Base-by-base conservation (phyloP, 2,113 vertebrate genomes). In the Probosciger aterrimus region DNA sequence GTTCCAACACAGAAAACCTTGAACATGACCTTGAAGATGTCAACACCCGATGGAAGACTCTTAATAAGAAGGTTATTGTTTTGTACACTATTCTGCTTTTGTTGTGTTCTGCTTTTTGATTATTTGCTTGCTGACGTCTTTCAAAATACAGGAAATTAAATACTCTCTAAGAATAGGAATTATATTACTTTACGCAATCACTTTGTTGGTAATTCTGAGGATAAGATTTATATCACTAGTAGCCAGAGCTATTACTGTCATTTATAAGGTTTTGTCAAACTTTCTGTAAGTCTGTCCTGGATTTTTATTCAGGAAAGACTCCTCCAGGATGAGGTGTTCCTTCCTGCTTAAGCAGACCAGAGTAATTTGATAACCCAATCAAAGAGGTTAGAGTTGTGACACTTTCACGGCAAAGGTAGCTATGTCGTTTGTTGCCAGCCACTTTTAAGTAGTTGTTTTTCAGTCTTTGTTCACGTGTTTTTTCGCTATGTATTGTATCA, bases 11-110 rank as follows among this genome's bases (percentile, higher is more conserved):
- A 33, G 98, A 98, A 95, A 97, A 96, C 65, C 98, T 99, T 44
- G 99, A 99, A 82, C 98, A 92, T 2, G 99, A 99, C 96, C 96
- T 99, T 86, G 99, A 99, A 12, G 98, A 98, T 35, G 97, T 98
- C 94, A 99, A 98, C 86, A 92, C 97, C 7, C 98, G 98, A 57
- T 99, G 99, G 99, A 99, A 99, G 95, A 99, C 98, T 27, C 98
- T 99, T 87, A 99, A 99, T 97, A 99, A 99, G 96, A 99, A 99
- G 99, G 99, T 99, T 86, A 50, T 85, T 70, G 83, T 86, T 30
- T 82, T 59, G 3, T 85, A 31, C 87, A 60, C 55, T 87, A 0
- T 69, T 64, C 44, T 89, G 57, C 35, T 75, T 86, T 88, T 79
- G 27, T 88, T 76, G 33, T 69, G 25, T 64, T 59, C 18, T 92